Conservation (phyloP, 2,888 invertebrate species). For the Carterocephalus palaemon region DNA sequence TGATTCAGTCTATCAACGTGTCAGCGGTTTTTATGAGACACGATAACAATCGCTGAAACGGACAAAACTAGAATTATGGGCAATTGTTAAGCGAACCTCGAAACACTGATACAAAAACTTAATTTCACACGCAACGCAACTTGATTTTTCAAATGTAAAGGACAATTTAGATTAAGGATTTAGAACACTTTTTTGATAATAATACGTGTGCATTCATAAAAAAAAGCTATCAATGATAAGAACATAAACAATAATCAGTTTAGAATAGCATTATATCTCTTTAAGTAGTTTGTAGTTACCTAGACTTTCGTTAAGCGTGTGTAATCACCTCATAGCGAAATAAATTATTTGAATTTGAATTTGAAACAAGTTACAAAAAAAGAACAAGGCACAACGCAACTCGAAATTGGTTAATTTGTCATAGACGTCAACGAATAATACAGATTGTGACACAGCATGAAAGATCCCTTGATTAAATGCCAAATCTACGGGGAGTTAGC, state of each 20-base stretch:
- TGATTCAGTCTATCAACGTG: slow-evolving; percentile 12
- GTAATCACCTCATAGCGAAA: no score
- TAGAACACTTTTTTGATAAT: no score
- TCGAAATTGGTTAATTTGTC: slow-evolving; percentile 1
- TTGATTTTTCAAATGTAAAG: slow-evolving; percentile 2
- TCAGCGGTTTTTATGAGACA: slow-evolving; percentile 9
- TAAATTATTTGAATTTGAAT: no score
- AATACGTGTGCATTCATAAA: no score
- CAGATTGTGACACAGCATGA: neutral
- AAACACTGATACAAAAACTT: slow-evolving; percentile 1
- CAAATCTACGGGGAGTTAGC: slow-evolving; percentile 21
- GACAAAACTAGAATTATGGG: slow-evolving; percentile 5
- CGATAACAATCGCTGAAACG: slow-evolving; percentile 7
- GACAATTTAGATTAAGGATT: neutral
- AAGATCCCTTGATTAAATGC: slow-evolving; percentile 35
- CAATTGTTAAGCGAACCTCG: slow-evolving; percentile 2
- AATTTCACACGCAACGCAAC: slow-evolving; percentile 1
- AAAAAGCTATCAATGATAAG: no score
- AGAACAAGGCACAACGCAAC: no score
- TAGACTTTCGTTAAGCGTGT: no score
- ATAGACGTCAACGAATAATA: neutral
- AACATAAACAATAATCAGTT: no score
- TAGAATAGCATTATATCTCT: no score
- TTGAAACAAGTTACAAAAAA: no score
- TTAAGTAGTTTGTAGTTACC: no score